phyloP scores from a whole-genome alignment of 2,113 vertebrate genomes.

The Zosterops japonicus region DNA sequence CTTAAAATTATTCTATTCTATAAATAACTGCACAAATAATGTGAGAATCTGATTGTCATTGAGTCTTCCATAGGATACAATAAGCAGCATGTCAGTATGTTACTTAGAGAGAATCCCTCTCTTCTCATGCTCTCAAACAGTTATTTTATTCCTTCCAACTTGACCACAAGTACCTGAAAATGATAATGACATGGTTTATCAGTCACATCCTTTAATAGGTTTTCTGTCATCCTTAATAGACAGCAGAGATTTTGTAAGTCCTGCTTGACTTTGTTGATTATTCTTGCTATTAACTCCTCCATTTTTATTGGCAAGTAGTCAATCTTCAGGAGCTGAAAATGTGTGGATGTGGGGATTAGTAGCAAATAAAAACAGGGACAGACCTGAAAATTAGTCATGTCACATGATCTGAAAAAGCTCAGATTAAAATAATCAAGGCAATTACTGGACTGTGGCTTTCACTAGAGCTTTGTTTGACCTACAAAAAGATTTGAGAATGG shows the following conservation, averaged over 20 bases:
- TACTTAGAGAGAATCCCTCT: rapidly evolving
- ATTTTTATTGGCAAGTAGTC: slow-evolving; percentile 31
- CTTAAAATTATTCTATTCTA: not conserved
- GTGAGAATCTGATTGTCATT: not conserved
- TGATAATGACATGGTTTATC: not conserved
- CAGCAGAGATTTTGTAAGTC: not conserved
- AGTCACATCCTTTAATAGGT: not conserved
- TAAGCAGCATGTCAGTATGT: rapidly evolving
- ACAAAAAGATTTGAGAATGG: not conserved
- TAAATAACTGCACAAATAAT: not conserved
- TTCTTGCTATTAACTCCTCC: slow-evolving; percentile 15
- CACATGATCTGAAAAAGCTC: slow-evolving; percentile 27
- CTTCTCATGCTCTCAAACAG: not conserved
- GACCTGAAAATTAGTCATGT: slow-evolving; percentile 27
- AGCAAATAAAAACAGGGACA: not conserved
- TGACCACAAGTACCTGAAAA: not conserved
- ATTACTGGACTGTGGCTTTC: not conserved
- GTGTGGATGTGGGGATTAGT: not conserved
- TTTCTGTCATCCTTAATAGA: not conserved
- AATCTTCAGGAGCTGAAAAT: not conserved
- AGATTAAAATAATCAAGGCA: slow-evolving; percentile 35
- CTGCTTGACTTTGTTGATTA: slow-evolving; percentile 18
- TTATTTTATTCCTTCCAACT: not conserved
- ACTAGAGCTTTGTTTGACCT: not conserved
- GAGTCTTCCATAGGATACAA: not conserved